Percentiles rank a stretch among this genome's conserved stretches.
phyloP scores from a whole-genome alignment of 2,797 vertebrate genomes.

The Melanotaenia boesemani region DNA sequence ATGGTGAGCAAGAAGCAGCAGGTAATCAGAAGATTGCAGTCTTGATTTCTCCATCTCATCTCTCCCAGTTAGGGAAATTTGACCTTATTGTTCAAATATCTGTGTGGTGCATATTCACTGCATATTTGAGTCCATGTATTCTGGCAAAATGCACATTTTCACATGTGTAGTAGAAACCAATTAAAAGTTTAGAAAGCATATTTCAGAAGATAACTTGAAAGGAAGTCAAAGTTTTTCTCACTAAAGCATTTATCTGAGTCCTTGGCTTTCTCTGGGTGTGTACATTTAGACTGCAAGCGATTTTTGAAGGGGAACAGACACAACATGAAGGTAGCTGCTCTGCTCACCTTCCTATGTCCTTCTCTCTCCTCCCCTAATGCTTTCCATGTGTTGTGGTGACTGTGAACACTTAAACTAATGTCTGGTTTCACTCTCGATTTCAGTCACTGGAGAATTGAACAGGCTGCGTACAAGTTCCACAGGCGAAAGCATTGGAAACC shows the following conservation, averaged over 20 bases:
- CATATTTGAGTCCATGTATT: conserved; percentile 1
- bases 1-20: conserved; percentile 34
- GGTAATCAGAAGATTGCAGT: conserved; percentile 43
- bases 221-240: neutral
- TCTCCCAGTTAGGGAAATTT: conserved; percentile 32
- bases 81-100: neutral
- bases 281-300: conserved; percentile 60
- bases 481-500: conserved; percentile 26
- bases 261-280: conserved; percentile 58
- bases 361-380: conserved; percentile 43
- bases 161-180: neutral
- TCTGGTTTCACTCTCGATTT: conserved; percentile 55
- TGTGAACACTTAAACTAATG: conserved; percentile 59
- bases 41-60: conserved; percentile 57
- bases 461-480: conserved; percentile 21
- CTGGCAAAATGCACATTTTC: neutral
- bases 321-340: conserved; percentile 45
- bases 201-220: neutral
- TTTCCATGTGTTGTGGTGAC: conserved; percentile 64
- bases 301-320: conserved; percentile 44
- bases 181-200: conserved; percentile 12
- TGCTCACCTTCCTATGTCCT: conserved; percentile 62
- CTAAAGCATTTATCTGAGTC: conserved; percentile 42
- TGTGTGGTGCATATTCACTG: conserved; percentile 1
- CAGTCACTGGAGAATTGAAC: conserved; percentile 33